phyloP scores from a whole-genome alignment of 2,113 vertebrate genomes.

The Tichodroma muraria region DNA sequence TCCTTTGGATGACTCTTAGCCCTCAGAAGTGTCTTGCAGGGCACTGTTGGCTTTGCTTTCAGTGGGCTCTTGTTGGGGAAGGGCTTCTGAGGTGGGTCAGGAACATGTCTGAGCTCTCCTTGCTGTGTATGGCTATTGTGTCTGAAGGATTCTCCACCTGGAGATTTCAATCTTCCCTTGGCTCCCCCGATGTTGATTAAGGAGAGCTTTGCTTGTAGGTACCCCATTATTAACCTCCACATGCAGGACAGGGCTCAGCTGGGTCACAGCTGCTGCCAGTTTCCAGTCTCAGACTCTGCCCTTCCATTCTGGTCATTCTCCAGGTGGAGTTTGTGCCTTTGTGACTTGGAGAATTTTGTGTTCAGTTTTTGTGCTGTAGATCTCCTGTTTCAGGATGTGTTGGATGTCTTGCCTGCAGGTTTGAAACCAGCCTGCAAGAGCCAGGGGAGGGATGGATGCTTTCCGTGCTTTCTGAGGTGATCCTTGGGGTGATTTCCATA shows the following conservation, averaged over 20 bases:
- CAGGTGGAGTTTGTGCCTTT: background rate
- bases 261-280: background rate
- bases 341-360: background rate
- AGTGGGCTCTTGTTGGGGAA: background rate
- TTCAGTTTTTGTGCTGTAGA: background rate
- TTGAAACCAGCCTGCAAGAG: background rate
- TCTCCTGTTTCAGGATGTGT: background rate
- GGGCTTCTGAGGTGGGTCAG: background rate
- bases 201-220: background rate
- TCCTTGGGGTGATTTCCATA: background rate
- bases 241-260: background rate
- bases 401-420: background rate
- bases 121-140: background rate
- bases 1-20: background rate
- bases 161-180: background rate
- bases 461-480: background rate
- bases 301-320: background rate
- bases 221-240: background rate
- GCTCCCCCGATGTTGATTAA: background rate
- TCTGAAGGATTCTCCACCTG: background rate
- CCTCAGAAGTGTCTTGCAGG: background rate
- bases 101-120: background rate
- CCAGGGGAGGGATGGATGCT: background rate
- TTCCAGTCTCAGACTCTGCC: background rate
- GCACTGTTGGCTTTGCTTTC: background rate